A percentile compares a stretch with the other conserved stretches of the same genome.
phyloP scores from a whole-genome alignment of 2,113 vertebrate species.

The Speoplatyrhinus poulsoni region DNA sequence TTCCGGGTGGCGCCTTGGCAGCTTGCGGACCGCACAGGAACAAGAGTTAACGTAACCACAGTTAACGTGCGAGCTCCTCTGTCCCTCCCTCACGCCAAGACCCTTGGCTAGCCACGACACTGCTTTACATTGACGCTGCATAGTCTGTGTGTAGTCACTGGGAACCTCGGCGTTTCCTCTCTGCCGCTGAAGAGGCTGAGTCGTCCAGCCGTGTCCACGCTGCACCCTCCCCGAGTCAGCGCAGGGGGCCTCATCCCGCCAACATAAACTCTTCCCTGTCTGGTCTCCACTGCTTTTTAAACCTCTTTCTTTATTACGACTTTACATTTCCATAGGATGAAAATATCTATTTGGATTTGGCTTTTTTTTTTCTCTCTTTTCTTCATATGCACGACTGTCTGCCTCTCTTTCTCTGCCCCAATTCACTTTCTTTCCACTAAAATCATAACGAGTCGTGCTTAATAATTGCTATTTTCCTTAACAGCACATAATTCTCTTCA shows the following conservation, averaged over 20 bases:
- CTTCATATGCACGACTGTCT: not conserved
- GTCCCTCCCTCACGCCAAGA: conserved; percentile 32
- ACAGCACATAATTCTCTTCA: conserved; percentile 69
- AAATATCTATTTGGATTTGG: not conserved
- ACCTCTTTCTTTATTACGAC: not conserved
- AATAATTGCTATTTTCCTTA: conserved; percentile 73
- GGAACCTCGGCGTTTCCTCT: conserved; percentile 71
- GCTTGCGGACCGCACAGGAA: not conserved
- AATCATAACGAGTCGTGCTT: conserved; percentile 54
- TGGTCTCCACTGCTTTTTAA: conserved; percentile 3
- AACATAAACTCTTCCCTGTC: conserved; percentile 29
- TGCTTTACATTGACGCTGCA: conserved; percentile 74
- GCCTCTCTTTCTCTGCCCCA: not conserved
- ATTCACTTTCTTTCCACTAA: conserved; percentile 42
- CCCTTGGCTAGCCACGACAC: conserved; percentile 54
- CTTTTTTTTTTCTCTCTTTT: not conserved
- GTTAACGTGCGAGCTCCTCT: conserved; percentile 13
- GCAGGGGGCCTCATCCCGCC: conserved; percentile 73
- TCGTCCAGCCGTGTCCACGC: conserved; percentile 63
- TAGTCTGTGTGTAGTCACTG: conserved; percentile 85
- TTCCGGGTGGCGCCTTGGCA: conserved; percentile 28
- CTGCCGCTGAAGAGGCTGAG: conserved; percentile 43
- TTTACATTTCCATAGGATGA: not conserved
- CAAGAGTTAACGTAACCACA: conserved; percentile 62
- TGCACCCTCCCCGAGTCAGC: conserved; percentile 56